Percentiles rank a stretch among this genome's conserved stretches.
Conservation (phyloP, 2,888 invertebrate species). For the Scaptomyza caliginosa region DNA sequence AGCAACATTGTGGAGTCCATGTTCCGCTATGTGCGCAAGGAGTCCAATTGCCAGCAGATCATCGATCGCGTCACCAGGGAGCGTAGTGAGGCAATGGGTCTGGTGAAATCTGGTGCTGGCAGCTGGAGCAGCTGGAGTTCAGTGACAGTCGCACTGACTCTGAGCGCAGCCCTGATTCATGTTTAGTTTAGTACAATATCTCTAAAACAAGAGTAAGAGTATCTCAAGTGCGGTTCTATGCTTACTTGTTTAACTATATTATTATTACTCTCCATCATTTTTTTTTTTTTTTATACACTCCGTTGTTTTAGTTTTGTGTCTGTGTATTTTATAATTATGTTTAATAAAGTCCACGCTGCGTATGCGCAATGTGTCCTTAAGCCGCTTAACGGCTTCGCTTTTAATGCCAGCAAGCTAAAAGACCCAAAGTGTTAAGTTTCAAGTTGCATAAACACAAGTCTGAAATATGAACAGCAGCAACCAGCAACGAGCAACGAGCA, state of each 20-base stretch:
- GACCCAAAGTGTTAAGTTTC: constrained; percentile 60
- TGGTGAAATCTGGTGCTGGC: neutral
- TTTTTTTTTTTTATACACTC: neutral
- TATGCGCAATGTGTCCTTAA: constrained; percentile 54
- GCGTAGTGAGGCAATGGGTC: neutral
- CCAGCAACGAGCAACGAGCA: neutral
- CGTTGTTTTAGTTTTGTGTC: neutral
- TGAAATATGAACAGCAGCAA: constrained; percentile 49
- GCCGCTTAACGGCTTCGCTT: constrained; percentile 66
- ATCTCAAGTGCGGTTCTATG: constrained; percentile 7
- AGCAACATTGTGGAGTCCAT: constrained; percentile 91
- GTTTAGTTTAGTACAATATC: neutral
- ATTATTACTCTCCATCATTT: neutral
- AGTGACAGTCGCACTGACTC: neutral
- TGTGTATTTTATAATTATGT: constrained; percentile 61
- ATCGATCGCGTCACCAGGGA: constrained; percentile 50
- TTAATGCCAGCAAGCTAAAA: constrained; percentile 36
- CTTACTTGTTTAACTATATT: neutral
- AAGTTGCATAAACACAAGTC: constrained; percentile 71
- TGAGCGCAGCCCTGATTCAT: neutral
- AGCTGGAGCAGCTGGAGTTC: neutral
- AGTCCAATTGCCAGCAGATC: constrained; percentile 86
- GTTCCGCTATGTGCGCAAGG: constrained; percentile 88
- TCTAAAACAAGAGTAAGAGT: neutral
- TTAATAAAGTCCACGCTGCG: constrained; percentile 59